Conservation (phyloP, 1,140 invertebrate genomes). For the Camponotus pennsylvanicus region DNA sequence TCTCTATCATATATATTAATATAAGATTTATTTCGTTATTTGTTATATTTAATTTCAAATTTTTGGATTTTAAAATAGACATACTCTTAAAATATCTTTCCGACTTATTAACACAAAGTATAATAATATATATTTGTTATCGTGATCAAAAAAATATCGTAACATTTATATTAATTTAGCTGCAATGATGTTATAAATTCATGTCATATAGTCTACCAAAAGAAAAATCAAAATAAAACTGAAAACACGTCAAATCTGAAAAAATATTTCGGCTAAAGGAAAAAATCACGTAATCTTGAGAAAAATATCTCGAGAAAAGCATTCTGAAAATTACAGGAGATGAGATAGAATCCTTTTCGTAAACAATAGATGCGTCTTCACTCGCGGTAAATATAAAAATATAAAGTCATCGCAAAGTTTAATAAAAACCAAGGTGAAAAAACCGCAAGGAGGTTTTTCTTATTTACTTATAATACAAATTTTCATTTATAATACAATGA, state of each 20-base stretch:
- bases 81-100: background rate
- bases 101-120: background rate
- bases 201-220: background rate
- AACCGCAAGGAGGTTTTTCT: background rate
- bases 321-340: background rate
- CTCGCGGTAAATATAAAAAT: background rate
- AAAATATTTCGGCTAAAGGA: background rate
- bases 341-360: conserved; percentile 38
- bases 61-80: background rate
- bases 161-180: background rate
- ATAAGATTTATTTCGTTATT: background rate
- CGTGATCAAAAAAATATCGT: background rate
- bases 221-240: background rate
- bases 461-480: background rate
- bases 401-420: conserved; percentile 6
- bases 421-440: background rate
- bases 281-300: background rate
- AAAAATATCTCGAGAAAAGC: conserved; percentile 6
- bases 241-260: background rate
- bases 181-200: background rate
- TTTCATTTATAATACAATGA: background rate
- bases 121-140: background rate
- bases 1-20: background rate
- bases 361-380: background rate
- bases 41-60: background rate